phyloP scores from a whole-genome alignment of 2,888 invertebrate species.

The Coecobrya sp. region DNA sequence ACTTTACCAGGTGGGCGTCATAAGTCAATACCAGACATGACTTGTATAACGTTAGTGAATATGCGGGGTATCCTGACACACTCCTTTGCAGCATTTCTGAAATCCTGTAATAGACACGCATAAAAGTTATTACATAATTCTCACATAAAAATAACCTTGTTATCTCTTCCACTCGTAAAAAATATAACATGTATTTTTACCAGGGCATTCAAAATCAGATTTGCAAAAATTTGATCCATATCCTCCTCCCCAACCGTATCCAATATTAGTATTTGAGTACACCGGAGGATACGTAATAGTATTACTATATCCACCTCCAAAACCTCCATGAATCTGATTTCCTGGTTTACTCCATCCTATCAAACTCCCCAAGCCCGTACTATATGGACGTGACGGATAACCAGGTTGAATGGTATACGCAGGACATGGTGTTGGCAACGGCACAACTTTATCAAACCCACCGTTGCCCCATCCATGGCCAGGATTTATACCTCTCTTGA shows the following conservation, averaged over 20 bases:
- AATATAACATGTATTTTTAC: slow-evolving; percentile 12
- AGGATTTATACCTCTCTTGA: slow-evolving; percentile 56
- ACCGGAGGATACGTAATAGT: neutral
- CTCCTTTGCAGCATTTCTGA: slow-evolving; percentile 73
- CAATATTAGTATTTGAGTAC: neutral
- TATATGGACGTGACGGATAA: slow-evolving; percentile 55
- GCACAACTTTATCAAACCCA: slow-evolving; percentile 51
- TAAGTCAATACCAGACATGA: neutral
- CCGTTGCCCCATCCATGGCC: slow-evolving; percentile 30
- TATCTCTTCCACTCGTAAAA: neutral
- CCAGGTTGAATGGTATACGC: slow-evolving; percentile 60
- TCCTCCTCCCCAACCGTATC: slow-evolving; percentile 56
- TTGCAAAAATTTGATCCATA: slow-evolving; percentile 52
- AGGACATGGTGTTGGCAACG: slow-evolving; percentile 51
- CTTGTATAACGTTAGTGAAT: neutral
- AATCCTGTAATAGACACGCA: slow-evolving; percentile 14
- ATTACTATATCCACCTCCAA: neutral
- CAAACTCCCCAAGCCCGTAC: slow-evolving; percentile 67
- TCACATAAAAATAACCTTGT: too few species aligned
- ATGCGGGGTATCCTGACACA: slow-evolving; percentile 70
- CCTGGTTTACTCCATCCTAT: slow-evolving; percentile 73
- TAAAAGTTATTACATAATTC: neutral
- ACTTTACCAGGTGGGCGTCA: too few species aligned
- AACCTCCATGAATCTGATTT: slow-evolving; percentile 68
- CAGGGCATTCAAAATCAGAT: slow-evolving; percentile 70